phyloP scores from a whole-genome alignment of 2,113 vertebrate species.

The Eurypyga helias region DNA sequence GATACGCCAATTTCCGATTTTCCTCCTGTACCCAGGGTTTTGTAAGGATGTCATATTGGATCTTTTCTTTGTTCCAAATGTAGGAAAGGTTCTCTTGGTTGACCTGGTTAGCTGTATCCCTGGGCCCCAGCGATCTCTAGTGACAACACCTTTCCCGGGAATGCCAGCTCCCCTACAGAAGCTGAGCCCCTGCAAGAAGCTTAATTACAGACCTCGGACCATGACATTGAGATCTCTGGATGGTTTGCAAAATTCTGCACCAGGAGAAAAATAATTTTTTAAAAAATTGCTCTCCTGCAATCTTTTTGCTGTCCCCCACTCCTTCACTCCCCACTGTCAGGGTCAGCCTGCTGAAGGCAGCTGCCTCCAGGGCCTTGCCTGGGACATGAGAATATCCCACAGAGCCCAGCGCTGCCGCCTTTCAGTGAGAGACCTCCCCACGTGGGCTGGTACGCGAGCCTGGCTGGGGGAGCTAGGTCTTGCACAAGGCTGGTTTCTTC shows the following conservation, averaged over 20 bases:
- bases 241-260: background rate
- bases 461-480: background rate
- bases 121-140: background rate
- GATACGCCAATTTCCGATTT: background rate
- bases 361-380: background rate
- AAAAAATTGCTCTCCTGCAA: background rate
- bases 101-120: background rate
- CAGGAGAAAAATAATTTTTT: background rate
- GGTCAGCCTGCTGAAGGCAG: background rate
- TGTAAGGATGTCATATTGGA: background rate
- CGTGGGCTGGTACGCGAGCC: fast-evolving
- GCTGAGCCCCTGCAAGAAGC: background rate
- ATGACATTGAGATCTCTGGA: background rate
- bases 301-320: background rate
- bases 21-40: background rate
- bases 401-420: background rate
- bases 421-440: background rate
- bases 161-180: background rate
- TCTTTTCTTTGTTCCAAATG: background rate
- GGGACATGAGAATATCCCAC: background rate
- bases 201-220: background rate
- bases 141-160: background rate
- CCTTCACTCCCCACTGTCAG: background rate
- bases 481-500: background rate
- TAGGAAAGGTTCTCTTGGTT: background rate